Conservation (phyloP, 92 coral and sea anemone genomes). For the Epizoanthus scotinus region DNA sequence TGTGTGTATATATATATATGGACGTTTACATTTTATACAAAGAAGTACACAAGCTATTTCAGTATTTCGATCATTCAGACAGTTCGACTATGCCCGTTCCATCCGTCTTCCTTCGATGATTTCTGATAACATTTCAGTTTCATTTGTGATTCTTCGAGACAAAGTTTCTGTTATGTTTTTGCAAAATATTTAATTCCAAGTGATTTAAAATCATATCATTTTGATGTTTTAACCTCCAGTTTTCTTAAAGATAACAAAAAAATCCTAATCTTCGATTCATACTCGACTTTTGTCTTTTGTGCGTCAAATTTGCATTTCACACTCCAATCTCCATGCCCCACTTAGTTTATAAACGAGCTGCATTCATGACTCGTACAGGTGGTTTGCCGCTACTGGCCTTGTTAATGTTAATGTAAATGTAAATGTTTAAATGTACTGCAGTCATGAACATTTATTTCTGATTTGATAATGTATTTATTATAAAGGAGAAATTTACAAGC, state of each 20-base stretch:
- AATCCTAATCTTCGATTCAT: too few relatives aligned
- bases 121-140: too few relatives aligned
- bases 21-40: background rate
- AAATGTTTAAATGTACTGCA: background rate
- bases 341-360: background rate
- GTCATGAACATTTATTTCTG: background rate
- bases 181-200: background rate
- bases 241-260: too few relatives aligned
- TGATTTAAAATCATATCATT: background rate
- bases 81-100: background rate
- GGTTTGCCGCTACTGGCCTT: background rate
- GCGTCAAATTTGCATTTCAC: background rate
- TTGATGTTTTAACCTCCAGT: too few relatives aligned
- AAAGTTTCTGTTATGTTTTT: background rate
- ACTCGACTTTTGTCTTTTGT: too few relatives aligned
- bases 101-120: background rate
- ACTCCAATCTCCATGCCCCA: background rate
- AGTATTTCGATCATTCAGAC: background rate
- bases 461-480: background rate
- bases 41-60: background rate
- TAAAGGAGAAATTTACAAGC: too few relatives aligned
- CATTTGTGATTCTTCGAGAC: too few relatives aligned
- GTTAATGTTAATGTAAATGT: too few relatives aligned
- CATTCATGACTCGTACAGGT: conserved; percentile 18
- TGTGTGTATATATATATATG: too few relatives aligned